Base-by-base conservation (phyloP, 1,140 invertebrate species). In the Phthorimaea operculella region DNA sequence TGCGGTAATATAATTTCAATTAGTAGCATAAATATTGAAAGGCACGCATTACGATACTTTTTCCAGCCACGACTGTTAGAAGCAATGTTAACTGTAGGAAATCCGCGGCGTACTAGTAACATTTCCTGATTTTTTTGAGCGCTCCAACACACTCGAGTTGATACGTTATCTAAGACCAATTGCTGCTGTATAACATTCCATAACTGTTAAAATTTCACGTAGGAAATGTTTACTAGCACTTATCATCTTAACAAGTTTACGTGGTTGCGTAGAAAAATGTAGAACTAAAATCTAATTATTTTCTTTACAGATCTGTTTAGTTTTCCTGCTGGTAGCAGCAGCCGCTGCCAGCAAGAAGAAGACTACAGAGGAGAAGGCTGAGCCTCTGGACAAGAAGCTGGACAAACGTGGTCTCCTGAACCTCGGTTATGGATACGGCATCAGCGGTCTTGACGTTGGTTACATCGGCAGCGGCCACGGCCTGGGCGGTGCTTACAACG, bases 241-340 rank as follows among this genome's bases (percentile, higher is more conserved):
- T 3, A 39, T 10, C 36, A 10, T n/a, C 36, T 39, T 39, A 39
- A 28, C 6, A 28, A 28, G 21, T 28, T 28, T 4, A 28, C 21
- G 21, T 28, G 6, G 2, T 39, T 39, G 2, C 36, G 36, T 39
- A 39, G 36, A 39, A 39, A 39, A 12, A 39, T 39, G 36, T 39
- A 39, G 36, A 39, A 9, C n/a, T 55, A 42, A 58, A 48, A 8
- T 11, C 21, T n/a, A 8, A 36, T 50, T 62, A 65, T 59, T 70
- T 75, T 74, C 49, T 72, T 89, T 84, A 15, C 87, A 93, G 92
- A 81, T 92, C 71, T 89, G 87, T 70, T 76, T 91, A 84, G 88
- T 89, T 79, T 85, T 92, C 85, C 87, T 93, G 83, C 89, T 90
- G 85, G 89, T 93, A 83, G 87, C 90, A 74, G 90, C 88, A 60